These are phyloP conservation scores for Chelon auratus DNA, from an alignment of 2,797 vertebrate genomes.

Conservation along the genomic window DNA sequence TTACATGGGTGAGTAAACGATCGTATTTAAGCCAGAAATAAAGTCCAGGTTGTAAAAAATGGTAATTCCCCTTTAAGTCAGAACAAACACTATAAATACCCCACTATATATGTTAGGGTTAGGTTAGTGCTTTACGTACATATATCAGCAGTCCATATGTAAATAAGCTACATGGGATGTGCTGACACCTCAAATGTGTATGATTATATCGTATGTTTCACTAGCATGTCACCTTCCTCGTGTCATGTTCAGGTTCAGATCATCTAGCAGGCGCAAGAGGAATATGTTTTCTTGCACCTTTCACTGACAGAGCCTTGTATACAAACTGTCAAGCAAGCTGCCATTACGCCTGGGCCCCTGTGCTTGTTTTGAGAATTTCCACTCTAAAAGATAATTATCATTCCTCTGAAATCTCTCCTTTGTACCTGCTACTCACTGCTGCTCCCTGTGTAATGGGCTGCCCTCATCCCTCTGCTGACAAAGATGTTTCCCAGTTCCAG, in stretches of 20 bases:
- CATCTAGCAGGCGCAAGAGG: background rate
- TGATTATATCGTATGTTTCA: too few relatives aligned
- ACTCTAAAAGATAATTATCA: constrained; percentile 60
- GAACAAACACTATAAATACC: too few relatives aligned
- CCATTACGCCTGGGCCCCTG: constrained; percentile 12
- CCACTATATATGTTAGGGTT: too few relatives aligned
- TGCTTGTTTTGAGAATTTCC: constrained; percentile 33
- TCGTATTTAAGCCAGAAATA: too few relatives aligned
- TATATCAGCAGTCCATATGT: too few relatives aligned
- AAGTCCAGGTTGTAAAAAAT: too few relatives aligned
- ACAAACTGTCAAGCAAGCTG: constrained; percentile 39
- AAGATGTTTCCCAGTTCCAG: constrained; percentile 56
- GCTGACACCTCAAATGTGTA: too few relatives aligned
- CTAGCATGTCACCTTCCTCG: too few relatives aligned
- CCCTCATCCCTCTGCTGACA: constrained; percentile 58
- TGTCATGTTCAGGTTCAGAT: constrained; percentile 18
- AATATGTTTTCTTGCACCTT: background rate
- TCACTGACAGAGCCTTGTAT: constrained; percentile 1
- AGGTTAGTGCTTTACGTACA: too few relatives aligned
- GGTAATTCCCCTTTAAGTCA: too few relatives aligned
- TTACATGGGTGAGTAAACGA: too few relatives aligned
- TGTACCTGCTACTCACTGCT: constrained; percentile 57
- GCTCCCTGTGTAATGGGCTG: constrained; percentile 57
- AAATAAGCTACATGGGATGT: too few relatives aligned
- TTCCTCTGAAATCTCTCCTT: constrained; percentile 49